phyloP scores from a whole-genome alignment of 2,888 invertebrate species.

The Nebria salina region DNA sequence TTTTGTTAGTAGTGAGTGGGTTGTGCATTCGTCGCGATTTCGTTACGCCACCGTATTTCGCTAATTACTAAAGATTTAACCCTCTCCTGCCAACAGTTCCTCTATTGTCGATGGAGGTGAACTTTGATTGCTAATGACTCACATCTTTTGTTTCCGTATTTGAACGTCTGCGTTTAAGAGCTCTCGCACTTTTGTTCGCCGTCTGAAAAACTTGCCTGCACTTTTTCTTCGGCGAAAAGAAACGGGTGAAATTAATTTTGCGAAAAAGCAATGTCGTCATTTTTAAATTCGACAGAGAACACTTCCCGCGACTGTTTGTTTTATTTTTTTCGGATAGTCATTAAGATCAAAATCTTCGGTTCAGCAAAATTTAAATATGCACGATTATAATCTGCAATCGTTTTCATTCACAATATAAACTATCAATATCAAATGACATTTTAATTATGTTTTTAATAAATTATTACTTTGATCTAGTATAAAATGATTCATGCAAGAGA shows the following conservation, averaged over 20 bases:
- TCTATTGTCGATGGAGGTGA: slow-evolving; percentile 24
- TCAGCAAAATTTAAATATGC: background rate
- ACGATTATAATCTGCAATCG: background rate
- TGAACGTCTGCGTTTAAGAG: slow-evolving; percentile 37
- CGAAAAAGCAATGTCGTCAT: slow-evolving; percentile 19
- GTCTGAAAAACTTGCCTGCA: background rate
- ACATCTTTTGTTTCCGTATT: slow-evolving; percentile 35
- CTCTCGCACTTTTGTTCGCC: slow-evolving; percentile 22
- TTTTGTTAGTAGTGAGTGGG: background rate
- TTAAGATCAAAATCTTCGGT: background rate
- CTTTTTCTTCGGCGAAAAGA: slow-evolving; percentile 9
- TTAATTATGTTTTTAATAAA: background rate
- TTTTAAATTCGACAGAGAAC: slow-evolving; percentile 3
- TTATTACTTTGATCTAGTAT: no score
- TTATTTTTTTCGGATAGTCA: background rate
- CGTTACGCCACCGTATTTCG: slow-evolving; percentile 8
- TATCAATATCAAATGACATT: background rate
- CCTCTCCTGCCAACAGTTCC: background rate
- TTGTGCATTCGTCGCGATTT: background rate
- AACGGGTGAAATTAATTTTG: slow-evolving; percentile 5
- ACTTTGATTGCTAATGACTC: slow-evolving; percentile 42
- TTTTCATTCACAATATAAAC: background rate
- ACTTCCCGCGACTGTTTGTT: background rate
- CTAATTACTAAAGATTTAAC: slow-evolving; percentile 23
- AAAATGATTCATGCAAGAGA: no score